Conservation (phyloP, 30 jellyfish, hydroid and myxozoan species). For the Aurelia sp. region DNA sequence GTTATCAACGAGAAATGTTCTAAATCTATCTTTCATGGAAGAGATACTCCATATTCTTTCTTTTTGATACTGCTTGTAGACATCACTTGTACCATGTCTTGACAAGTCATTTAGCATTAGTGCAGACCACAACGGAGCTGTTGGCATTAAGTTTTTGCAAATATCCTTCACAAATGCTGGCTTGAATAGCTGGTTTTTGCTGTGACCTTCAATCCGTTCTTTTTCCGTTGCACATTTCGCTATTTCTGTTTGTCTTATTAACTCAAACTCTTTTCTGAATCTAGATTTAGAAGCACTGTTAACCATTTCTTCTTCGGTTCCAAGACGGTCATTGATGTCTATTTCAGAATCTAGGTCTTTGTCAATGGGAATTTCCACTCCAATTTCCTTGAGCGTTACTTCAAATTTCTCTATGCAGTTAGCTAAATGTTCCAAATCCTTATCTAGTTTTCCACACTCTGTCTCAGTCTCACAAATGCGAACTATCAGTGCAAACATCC, state of each 20-base stretch:
- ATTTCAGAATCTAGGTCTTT: background rate
- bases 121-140: conserved; percentile 50
- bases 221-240: too few species aligned
- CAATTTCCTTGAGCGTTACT: background rate
- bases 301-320: background rate
- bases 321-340: background rate
- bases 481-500: background rate
- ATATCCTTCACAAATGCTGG: background rate
- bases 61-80: conserved; percentile 7
- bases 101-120: conserved; percentile 33
- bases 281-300: background rate
- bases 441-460: background rate
- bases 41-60: background rate
- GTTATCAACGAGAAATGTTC: conserved; percentile 10
- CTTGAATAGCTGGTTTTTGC: too few species aligned
- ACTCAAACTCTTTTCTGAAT: background rate
- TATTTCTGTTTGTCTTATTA: too few species aligned
- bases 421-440: background rate
- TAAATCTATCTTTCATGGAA: background rate
- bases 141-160: conserved; percentile 19
- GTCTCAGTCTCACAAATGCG: background rate
- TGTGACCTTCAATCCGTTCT: too few species aligned
- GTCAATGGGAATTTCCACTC: background rate
- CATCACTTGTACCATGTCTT: conserved; percentile 30
- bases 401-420: background rate